Evolutionary conservation across 2,113 vertebrate species (phyloP).

Genomic region (Nymphicus hollandicus): DNA sequence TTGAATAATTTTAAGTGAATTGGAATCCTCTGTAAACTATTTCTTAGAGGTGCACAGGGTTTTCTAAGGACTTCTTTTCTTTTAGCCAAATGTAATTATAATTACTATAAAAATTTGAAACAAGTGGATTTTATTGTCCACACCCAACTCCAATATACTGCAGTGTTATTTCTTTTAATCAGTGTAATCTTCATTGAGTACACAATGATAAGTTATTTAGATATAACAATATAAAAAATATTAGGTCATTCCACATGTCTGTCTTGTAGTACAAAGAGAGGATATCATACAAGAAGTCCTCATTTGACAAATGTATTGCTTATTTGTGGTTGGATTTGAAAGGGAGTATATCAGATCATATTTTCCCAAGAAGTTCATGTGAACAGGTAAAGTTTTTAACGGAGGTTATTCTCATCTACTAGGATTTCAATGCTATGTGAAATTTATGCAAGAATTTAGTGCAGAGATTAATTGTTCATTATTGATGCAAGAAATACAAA

Average conservation of each 20-base stretch:
- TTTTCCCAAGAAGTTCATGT: neutral
- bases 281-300: neutral
- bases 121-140: neutral
- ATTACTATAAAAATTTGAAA: neutral
- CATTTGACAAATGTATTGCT: neutral
- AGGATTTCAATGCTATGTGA: neutral
- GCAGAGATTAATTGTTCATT: neutral
- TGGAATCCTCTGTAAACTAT: neutral
- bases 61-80: neutral
- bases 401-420: neutral
- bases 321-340: neutral
- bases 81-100: neutral
- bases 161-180: neutral
- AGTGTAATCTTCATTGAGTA: neutral
- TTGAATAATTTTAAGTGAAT: neutral
- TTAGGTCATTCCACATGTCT: neutral
- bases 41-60: neutral
- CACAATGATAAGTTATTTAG: neutral
- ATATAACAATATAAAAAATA: neutral
- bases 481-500: neutral
- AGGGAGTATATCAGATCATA: neutral
- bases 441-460: neutral
- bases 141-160: neutral
- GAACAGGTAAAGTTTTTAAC: neutral
- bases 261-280: neutral